Evolutionary conservation across 1,140 invertebrate species (phyloP).

Genomic region (Drosophila micromelanica): DNA sequence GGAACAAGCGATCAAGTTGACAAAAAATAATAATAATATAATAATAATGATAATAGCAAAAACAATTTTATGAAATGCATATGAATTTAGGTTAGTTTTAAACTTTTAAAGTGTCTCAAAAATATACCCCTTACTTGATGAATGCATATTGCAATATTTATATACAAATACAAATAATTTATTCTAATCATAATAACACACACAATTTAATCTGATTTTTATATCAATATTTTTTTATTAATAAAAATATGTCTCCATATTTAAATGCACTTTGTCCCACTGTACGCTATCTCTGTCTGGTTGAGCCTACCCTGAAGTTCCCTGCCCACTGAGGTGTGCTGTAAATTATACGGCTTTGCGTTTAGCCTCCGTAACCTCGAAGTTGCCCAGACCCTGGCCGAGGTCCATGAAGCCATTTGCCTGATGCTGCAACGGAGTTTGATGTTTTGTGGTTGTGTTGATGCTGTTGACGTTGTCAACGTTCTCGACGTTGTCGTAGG

Average conservation of each 20-base stretch:
- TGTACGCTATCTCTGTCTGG: constrained; percentile 19
- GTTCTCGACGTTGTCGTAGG: constrained; percentile 32
- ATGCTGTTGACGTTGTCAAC: constrained; percentile 40
- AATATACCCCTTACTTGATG: too few relatives aligned
- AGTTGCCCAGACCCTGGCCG: constrained; percentile 22
- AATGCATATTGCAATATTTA: too few relatives aligned
- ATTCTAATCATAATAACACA: neutral
- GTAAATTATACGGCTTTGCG: constrained; percentile 75
- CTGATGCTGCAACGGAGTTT: constrained; percentile 47
- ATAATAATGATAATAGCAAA: too few relatives aligned
- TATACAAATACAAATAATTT: too few relatives aligned
- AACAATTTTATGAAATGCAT: too few relatives aligned
- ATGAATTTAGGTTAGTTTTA: too few relatives aligned
- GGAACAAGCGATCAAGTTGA: neutral
- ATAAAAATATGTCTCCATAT: neutral
- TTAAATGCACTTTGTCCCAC: constrained; percentile 9
- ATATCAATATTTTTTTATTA: neutral
- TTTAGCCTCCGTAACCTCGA: constrained; percentile 64
- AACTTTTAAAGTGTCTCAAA: too few relatives aligned
- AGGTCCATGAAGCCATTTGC: neutral
- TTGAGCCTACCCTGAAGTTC: constrained; percentile 9
- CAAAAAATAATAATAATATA: too few relatives aligned
- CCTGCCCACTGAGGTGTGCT: constrained; percentile 41
- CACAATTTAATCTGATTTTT: neutral
- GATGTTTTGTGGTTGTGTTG: constrained; percentile 73